These are phyloP conservation scores for Zaprionus taronus DNA, from an alignment of 1,140 invertebrate genomes.

Conservation along the genomic window DNA sequence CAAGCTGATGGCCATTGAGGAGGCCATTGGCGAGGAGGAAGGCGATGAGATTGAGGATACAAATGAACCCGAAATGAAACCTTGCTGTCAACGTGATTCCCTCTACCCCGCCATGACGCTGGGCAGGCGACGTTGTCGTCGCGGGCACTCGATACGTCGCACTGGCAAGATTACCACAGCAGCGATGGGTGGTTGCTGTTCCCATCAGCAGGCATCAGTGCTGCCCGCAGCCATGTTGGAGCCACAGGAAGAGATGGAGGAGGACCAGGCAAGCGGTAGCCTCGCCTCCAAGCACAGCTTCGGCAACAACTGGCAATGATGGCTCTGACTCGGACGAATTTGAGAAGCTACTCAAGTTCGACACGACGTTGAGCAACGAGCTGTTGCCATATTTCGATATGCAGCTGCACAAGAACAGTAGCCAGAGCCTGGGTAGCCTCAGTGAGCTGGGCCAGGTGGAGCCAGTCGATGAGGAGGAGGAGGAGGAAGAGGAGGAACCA, in stretches of 20 bases:
- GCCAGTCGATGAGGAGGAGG: slow-evolving; percentile 40
- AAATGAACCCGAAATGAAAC: slow-evolving; percentile 81
- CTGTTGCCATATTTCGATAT: slow-evolving; percentile 83
- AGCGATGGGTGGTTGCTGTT: slow-evolving; percentile 45
- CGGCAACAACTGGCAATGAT: slow-evolving; percentile 27
- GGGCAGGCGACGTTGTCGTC: slow-evolving; percentile 83
- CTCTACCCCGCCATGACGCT: slow-evolving; percentile 85
- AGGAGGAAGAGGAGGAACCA: slow-evolving; percentile 64
- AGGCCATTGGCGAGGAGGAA: slow-evolving; percentile 93
- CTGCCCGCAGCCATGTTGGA: slow-evolving; percentile 18
- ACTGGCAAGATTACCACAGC: slow-evolving; percentile 72
- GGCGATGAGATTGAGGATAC: slow-evolving; percentile 87
- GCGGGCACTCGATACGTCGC: slow-evolving; percentile 75
- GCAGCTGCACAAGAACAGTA: slow-evolving; percentile 79
- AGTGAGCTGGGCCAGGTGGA: slow-evolving; percentile 58
- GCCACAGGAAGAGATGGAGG: not conserved
- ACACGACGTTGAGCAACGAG: slow-evolving; percentile 79
- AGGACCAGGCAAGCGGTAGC: not conserved
- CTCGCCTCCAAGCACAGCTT: not conserved
- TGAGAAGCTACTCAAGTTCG: slow-evolving; percentile 79
- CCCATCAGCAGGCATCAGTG: slow-evolving; percentile 32
- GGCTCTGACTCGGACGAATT: slow-evolving; percentile 83
- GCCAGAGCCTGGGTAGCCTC: slow-evolving; percentile 72
- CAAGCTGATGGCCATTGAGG: slow-evolving; percentile 96
- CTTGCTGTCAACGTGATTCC: slow-evolving; percentile 84